Evolutionary conservation across 2,888 invertebrate species (phyloP).

Genomic region (Ferdinandea cuprea): DNA sequence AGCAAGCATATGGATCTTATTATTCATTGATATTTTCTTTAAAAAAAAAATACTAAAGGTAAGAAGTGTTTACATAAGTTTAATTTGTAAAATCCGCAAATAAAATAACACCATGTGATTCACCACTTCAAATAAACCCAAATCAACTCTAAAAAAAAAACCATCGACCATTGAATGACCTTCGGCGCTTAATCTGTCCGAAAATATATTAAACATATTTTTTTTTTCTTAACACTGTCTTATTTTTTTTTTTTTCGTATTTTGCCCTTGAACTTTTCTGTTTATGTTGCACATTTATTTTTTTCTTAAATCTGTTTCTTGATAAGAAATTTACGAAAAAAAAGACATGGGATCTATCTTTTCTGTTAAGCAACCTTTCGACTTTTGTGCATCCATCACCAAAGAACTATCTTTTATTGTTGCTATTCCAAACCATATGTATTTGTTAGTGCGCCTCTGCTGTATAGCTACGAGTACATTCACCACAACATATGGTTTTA

Average conservation of each 20-base stretch:
- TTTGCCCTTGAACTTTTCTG: neutral
- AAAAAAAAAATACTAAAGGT: too few relatives aligned
- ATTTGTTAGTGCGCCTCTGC: too few relatives aligned
- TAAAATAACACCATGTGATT: neutral
- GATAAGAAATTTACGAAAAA: neutral
- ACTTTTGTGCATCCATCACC: too few relatives aligned
- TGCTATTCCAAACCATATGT: too few relatives aligned
- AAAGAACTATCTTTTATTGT: too few relatives aligned
- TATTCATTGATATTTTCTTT: too few relatives aligned
- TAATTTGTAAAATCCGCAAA: neutral
- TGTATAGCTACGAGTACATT: too few relatives aligned
- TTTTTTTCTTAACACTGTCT: neutral
- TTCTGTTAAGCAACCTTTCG: too few relatives aligned
- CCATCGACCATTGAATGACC: neutral
- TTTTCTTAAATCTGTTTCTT: neutral
- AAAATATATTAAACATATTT: neutral
- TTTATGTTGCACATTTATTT: too few relatives aligned
- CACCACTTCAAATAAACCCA: conserved; percentile 2
- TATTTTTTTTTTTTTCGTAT: neutral
- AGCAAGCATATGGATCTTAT: too few relatives aligned
- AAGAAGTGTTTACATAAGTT: neutral
- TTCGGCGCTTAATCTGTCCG: conserved; percentile 1
- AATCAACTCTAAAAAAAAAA: neutral
- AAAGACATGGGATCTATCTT: neutral
- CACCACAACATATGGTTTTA: neutral